These are phyloP conservation scores for Lepidostoma basale DNA, from an alignment of 1,140 invertebrate species.

Conservation along the genomic window DNA sequence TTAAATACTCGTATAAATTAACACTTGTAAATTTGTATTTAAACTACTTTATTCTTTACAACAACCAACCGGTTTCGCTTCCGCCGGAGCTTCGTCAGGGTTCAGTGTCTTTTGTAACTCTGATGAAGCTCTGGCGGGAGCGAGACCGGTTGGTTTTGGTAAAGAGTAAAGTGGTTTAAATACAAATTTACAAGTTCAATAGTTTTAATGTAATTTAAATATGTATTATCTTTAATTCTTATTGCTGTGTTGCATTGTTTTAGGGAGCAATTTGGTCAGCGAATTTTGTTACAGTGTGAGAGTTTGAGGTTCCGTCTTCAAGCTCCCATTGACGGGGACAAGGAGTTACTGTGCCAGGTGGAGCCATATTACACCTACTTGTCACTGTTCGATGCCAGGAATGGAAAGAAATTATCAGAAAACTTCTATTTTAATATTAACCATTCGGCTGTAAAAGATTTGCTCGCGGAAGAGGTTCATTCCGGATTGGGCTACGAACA, in stretches of 20 bases:
- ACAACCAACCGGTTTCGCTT: no score
- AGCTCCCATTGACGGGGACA: constrained; percentile 77
- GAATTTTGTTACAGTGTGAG: constrained; percentile 83
- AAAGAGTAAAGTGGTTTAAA: no score
- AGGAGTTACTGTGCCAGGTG: constrained; percentile 80
- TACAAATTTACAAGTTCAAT: no score
- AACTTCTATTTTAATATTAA: constrained; percentile 94
- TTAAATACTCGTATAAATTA: no score
- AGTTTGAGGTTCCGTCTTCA: constrained; percentile 82
- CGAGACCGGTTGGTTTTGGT: no score
- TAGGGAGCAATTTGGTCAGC: constrained; percentile 84
- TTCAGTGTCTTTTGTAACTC: no score
- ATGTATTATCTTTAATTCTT: constrained; percentile 19
- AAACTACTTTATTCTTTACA: no score
- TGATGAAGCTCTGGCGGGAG: no score
- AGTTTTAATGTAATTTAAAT: no score
- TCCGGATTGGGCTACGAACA: constrained; percentile 56
- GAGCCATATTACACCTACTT: constrained; percentile 91
- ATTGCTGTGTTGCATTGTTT: constrained; percentile 52
- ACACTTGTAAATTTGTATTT: no score
- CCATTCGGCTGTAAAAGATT: constrained; percentile 64
- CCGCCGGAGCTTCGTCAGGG: no score
- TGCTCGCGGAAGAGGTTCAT: constrained; percentile 55
- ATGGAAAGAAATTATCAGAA: constrained; percentile 87
- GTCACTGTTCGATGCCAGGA: constrained; percentile 84